Base-by-base conservation (phyloP, 1,140 invertebrate species). In the Bombus waltoni region DNA sequence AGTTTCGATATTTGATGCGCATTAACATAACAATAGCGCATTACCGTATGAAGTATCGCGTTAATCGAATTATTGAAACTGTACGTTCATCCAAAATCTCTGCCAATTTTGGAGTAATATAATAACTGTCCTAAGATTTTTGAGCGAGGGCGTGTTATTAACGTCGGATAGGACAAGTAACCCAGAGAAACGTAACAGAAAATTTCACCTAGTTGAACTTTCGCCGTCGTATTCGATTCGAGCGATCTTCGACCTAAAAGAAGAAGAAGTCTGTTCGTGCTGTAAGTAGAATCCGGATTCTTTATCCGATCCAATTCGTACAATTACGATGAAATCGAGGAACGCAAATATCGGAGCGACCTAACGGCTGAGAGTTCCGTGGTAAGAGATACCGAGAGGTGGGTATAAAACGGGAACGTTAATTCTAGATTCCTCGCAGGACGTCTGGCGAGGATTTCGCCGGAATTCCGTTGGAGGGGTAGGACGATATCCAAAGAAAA, bases 391-490 rank as follows among this genome's bases (percentile, higher is more conserved):
- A 78, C 72, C 76, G 77, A 80, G 59, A 35, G 47, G 62, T 42
- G 83, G 83, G 62, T 79, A 80, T 68, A 38, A 62, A 53, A 44
- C 40, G 22, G 35, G 82, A 80, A 85, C 77, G 83, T 85, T 85
- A 85, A 85, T 85, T 85, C 77, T 57, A 32, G 83, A 85, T 85
- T 85, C 83, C 83, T 85, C 57, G 83, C 57, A 85, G 83, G 83
- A 80, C 83, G 83, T 85, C 77, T 80, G 57, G 66, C 83, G 42
- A 85, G 77, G 83, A 85, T 85, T 73, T 85, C 53, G 5, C 68
- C 32, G 57, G 83, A 85, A 71, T 62, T 77, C 18, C 9, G 22
- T 9, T 13, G 75, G 32, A 25, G 13, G 15, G 75, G 15, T 11
- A 28, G 57, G n/a, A n/a, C 22, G 75, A 79, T 65, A 80, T 80